Base-by-base conservation (phyloP, 2,888 invertebrate species). In the Frankliniella fusca region DNA sequence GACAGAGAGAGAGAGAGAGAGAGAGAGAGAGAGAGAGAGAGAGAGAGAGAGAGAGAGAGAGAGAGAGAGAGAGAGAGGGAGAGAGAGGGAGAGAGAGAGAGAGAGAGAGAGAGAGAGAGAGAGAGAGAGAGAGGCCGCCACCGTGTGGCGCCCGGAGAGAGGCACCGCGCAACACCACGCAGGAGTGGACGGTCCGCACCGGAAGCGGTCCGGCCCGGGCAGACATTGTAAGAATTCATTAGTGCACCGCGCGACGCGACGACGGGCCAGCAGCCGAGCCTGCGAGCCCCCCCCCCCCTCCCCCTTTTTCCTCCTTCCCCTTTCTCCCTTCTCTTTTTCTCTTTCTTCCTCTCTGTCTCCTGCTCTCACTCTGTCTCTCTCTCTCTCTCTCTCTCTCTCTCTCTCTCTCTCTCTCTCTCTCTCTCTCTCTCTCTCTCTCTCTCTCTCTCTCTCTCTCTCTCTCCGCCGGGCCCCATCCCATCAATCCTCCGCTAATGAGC, bases 1-100 rank as follows among this genome's bases (percentile, higher is more conserved):
- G 65, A 76, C 20, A 48, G 28, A 82, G 81, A 81, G 65, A 54
- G 81, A 54, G 81, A 81, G 80, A 81, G 82, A 81, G 82, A 83
- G 81, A 83, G 82, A 82, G 80, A 82, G 48, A 65, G 80, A 81
- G 61, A 38, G 81, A 80, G 81, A 81, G 80, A 82, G 83, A 82
- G 82, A 80, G 83, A 82, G 81, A 48, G 80, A 82, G 84, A 54
- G 80, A 76, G 83, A 83, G 83, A 81, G 84, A 82, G 81, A 81
- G 80, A 82, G 83, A 82, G 82, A 80, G 83, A 83, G 81, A 49
- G 81, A 82, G 84, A 65, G 80, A 76, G 83, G 83, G 83, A 81
- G 84, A 82, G 83, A 82, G 84, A 84, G 84, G 81, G 84, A 84
- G 84, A 84, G 85, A 85, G 81, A 38, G 81, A 81, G 81, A 80